These are phyloP conservation scores for Plusia festucae DNA, from an alignment of 2,888 invertebrate genomes.

Conservation along the genomic window DNA sequence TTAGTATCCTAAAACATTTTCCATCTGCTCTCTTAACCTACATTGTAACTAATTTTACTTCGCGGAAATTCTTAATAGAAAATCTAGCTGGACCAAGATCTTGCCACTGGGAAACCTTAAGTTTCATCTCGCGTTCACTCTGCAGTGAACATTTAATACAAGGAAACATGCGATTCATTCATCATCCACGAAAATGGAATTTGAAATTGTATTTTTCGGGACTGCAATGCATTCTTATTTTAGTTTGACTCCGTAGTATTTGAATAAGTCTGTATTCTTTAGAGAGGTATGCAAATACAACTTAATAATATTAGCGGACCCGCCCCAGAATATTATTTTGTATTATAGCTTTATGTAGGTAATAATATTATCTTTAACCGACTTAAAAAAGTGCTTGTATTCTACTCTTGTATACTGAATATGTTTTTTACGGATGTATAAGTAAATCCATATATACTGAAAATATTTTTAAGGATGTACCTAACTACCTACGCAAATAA, in stretches of 20 bases:
- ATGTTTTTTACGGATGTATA: no score
- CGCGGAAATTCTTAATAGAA: conserved; percentile 32
- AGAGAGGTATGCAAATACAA: not conserved
- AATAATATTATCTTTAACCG: no score
- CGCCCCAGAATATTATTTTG: not conserved
- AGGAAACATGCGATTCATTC: conserved; percentile 46
- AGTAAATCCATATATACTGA: no score
- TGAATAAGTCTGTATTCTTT: not conserved
- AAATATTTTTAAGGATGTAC: no score
- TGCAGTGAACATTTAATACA: conserved; percentile 34
- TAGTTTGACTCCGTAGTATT: not conserved
- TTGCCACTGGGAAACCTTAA: conserved; percentile 20
- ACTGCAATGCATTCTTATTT: conserved; percentile 5
- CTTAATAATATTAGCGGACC: no score
- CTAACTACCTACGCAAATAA: no score
- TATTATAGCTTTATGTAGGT: no score
- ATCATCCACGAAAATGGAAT: conserved; percentile 35
- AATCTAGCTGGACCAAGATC: conserved; percentile 30
- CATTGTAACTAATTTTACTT: conserved; percentile 27
- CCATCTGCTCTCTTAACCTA: conserved; percentile 16
- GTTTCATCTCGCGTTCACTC: conserved; percentile 35
- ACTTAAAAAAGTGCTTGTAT: no score
- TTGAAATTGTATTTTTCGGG: conserved; percentile 21
- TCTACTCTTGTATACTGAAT: no score
- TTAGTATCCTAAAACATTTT: conserved; percentile 15